Evolutionary conservation across 2,113 vertebrate species (phyloP).

Genomic region (Ariopsis seemanni): DNA sequence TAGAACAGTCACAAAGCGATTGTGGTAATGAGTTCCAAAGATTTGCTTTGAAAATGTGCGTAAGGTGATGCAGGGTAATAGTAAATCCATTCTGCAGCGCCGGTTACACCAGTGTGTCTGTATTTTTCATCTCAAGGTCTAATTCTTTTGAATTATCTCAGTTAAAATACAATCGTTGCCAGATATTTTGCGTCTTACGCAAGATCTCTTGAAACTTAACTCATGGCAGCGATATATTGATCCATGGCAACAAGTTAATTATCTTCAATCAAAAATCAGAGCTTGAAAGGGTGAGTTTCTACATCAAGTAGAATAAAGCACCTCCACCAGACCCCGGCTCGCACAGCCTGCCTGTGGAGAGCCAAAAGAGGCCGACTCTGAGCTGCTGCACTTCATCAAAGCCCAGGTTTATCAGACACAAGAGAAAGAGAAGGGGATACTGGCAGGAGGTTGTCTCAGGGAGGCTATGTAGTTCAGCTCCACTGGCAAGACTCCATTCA

Average conservation of each 20-base stretch:
- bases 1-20: no score
- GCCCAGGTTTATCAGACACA: conserved; percentile 31
- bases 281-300: neutral
- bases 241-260: neutral
- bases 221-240: neutral
- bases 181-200: neutral
- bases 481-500: conserved; percentile 10
- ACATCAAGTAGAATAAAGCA: neutral
- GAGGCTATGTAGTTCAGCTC: conserved; percentile 30
- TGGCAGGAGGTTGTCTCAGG: conserved; percentile 34
- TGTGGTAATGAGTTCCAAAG: no score
- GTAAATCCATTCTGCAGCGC: neutral
- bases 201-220: neutral
- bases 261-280: no score
- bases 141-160: neutral
- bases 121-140: neutral
- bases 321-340: neutral
- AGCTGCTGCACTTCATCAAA: conserved; percentile 46
- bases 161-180: neutral
- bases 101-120: no score
- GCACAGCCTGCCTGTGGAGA: neutral
- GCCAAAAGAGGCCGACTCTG: conserved; percentile 16
- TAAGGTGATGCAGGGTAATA: no score
- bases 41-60: no score
- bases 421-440: conserved; percentile 1